Evolutionary conservation across 2,113 vertebrate genomes (phyloP).

Genomic region (Pituophis catenifer): DNA sequence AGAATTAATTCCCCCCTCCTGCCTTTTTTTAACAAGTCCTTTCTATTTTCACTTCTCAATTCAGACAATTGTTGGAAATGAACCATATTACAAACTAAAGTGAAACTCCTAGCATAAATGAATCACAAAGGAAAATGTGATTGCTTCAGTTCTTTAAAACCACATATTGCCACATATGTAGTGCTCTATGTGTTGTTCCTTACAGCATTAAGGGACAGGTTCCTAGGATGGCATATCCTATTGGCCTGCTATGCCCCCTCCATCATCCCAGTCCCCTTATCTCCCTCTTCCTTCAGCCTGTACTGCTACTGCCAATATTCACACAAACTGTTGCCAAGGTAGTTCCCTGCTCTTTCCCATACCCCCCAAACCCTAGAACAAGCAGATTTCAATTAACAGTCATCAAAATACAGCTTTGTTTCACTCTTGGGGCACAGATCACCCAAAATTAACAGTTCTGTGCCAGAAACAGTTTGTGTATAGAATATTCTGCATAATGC

Average conservation of each 20-base stretch:
- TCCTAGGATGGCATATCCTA: not conserved
- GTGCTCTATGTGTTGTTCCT: not conserved
- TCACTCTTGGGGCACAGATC: not conserved
- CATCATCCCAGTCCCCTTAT: not conserved
- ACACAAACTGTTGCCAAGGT: not conserved
- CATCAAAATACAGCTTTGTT: not conserved
- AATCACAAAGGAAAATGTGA: not conserved
- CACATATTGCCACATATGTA: not conserved
- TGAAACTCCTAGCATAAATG: slow-evolving; percentile 2
- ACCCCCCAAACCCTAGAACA: not conserved
- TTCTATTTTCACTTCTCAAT: slow-evolving; percentile 13
- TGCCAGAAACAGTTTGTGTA: not conserved
- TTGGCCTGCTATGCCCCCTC: not conserved
- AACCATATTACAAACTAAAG: not conserved
- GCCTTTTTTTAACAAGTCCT: not conserved
- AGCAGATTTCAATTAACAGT: not conserved
- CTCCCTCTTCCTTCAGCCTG: not conserved
- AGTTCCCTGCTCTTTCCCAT: not conserved
- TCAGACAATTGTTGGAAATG: not conserved
- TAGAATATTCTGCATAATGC: not conserved
- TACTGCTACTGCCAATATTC: not conserved
- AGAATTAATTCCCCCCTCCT: not conserved
- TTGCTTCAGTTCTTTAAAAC: not conserved
- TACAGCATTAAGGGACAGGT: not conserved
- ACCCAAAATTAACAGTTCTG: not conserved